Conservation (phyloP, 2,888 invertebrate genomes). For the Ophioninae sp. region DNA sequence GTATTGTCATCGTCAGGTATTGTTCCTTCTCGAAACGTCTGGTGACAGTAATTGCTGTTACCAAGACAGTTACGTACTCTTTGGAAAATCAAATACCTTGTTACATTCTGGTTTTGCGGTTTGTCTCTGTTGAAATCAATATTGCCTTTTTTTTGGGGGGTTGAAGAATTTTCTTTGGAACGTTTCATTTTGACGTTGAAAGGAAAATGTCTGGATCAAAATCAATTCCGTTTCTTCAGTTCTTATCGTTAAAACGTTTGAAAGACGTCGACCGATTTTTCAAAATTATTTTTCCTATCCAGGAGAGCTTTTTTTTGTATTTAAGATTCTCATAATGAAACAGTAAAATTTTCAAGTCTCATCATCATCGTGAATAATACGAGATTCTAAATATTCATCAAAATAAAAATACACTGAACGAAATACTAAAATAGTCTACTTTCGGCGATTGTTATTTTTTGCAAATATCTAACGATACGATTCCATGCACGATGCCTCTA, state of each 20-base stretch:
- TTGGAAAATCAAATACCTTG: background rate
- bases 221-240: background rate
- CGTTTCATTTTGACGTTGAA: background rate
- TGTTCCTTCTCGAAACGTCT: background rate
- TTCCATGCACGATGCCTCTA: too few species aligned
- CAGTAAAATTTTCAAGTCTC: background rate
- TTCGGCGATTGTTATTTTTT: too few species aligned
- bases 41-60: background rate
- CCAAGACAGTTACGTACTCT: background rate
- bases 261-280: too few species aligned
- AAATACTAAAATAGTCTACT: too few species aligned
- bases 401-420: too few species aligned
- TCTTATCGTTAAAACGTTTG: background rate
- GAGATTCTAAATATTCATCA: too few species aligned
- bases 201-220: background rate
- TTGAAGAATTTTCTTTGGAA: background rate
- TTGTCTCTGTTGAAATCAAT: background rate
- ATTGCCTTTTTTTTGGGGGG: background rate
- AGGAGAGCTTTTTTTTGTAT: background rate
- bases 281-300: background rate
- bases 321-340: background rate
- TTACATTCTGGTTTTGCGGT: background rate
- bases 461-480: too few species aligned
- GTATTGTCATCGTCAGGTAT: constrained; percentile 15
- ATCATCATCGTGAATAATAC: too few species aligned